Evolutionary conservation across 2,113 vertebrate genomes (phyloP).

Genomic region (Micronisus gabar): DNA sequence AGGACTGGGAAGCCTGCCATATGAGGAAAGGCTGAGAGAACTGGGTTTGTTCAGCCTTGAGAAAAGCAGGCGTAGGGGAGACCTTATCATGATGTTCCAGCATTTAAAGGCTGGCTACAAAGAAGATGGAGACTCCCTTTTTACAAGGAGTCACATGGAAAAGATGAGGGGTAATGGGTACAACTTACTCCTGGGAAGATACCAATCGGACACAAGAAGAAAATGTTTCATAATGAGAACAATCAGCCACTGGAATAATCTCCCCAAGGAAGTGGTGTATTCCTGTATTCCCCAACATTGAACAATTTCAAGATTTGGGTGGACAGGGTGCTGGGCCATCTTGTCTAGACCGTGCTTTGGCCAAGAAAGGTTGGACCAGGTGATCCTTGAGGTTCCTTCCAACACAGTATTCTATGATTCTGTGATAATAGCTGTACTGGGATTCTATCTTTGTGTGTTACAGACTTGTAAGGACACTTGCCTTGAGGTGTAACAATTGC

Average conservation of each 20-base stretch:
- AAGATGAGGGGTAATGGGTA: too few species aligned
- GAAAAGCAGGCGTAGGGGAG: neutral
- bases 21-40: neutral
- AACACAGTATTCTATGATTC: neutral
- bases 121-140: too few species aligned
- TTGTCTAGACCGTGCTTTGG: too few species aligned
- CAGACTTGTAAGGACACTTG: neutral
- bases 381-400: neutral
- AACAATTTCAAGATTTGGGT: neutral
- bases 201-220: neutral
- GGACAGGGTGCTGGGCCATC: too few species aligned
- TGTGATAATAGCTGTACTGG: neutral
- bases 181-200: neutral
- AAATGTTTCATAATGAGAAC: neutral
- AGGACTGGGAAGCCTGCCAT: neutral
- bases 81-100: neutral
- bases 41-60: neutral
- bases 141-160: too few species aligned
- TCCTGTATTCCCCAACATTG: neutral
- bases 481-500: neutral
- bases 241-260: neutral
- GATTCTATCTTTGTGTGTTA: neutral
- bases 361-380: too few species aligned
- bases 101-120: neutral
- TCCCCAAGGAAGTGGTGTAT: neutral